These are phyloP conservation scores for Drosophila atripex DNA, from an alignment of 2,888 invertebrate genomes.

Conservation along the genomic window DNA sequence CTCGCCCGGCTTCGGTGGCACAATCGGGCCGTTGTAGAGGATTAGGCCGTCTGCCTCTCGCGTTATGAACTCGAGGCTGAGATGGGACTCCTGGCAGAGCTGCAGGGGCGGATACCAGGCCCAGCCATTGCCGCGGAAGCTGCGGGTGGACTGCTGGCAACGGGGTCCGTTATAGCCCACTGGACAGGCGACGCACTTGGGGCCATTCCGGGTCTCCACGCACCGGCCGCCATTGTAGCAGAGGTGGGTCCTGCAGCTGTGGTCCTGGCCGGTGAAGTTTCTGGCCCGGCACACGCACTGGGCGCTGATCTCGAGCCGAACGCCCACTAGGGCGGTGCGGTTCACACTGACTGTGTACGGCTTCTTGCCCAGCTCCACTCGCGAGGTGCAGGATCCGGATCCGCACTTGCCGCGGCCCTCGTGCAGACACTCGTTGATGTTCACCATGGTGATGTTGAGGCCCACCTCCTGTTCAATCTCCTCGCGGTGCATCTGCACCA, in stretches of 20 bases:
- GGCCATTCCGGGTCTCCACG: slow-evolving; percentile 93
- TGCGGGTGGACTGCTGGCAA: slow-evolving; percentile 97
- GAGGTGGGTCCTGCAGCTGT: slow-evolving; percentile 93
- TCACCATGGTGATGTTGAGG: slow-evolving; percentile 98
- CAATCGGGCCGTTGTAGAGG: slow-evolving; percentile 98
- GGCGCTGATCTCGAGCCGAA: slow-evolving; percentile 94
- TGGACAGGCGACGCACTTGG: slow-evolving; percentile 93
- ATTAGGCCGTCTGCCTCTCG: slow-evolving; percentile 94
- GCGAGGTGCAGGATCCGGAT: slow-evolving; percentile 97
- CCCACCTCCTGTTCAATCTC: slow-evolving; percentile 96
- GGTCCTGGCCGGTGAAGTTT: slow-evolving; percentile 92
- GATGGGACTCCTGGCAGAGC: slow-evolving; percentile 96
- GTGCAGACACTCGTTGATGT: slow-evolving; percentile 96
- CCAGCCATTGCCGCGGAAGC: slow-evolving; percentile 97
- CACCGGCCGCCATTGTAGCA: slow-evolving; percentile 98
- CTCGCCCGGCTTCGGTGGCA: slow-evolving; percentile 93
- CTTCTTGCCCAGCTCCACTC: slow-evolving; percentile 90
- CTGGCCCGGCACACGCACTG: slow-evolving; percentile 96
- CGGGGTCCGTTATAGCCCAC: slow-evolving; percentile 96
- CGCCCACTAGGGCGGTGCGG: slow-evolving; percentile 97
- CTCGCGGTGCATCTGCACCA: slow-evolving; percentile 95
- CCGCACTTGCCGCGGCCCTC: slow-evolving; percentile 92
- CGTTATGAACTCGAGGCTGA: slow-evolving; percentile 97
- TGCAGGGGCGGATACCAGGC: slow-evolving; percentile 98
- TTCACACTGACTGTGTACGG: slow-evolving; percentile 98